Evolutionary conservation across 2,888 invertebrate species (phyloP), one percentile per base, ranked within the genome.

Genomic region (Lepidocyrtinus sp.): DNA sequence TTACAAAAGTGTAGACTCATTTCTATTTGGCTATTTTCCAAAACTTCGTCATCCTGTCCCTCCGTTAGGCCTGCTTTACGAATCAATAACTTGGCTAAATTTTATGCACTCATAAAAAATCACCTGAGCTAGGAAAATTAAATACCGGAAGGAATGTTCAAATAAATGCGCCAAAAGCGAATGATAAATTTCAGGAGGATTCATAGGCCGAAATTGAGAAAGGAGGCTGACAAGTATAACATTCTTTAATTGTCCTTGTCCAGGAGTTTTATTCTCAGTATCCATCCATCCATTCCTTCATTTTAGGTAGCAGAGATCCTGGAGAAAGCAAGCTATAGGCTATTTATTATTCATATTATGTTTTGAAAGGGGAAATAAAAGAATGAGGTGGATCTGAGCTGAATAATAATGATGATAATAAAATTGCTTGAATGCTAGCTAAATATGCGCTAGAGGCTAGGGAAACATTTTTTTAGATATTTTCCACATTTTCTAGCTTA

Each of bases 281-380:
- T 36, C 12, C 36, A 36, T 36, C n/a, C 55, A 9, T 55, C 55
- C 36, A 5, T 36, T 36, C 36, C 36, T 7, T 36, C 36, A 36
- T 36, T 36, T 12, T 7, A 5, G 36, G 12, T 5, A 36, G 36
- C 5, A 36, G 36, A 36, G 36, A 36, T 5, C 5, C 36, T 7
- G 36, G 12, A 36, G 36, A 36, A 36, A 12, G 36, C 36, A 36
- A 36, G 36, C 36, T 36, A 12, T 55, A n/a, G 17, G 26, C 27
- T 1, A 27, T 17, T 64, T 64, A 64, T 25, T 64, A 64, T 64
- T 64, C 64, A 25, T 64, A 64, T 9, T 25, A 64, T 26, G 27
- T 27, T 25, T 27, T 64, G 64, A 25, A 27, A 26, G 64, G 36
- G 17, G 64, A 64, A 25, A 64, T 15, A 27, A 64, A 26, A 17